Percentiles rank a stretch among this genome's conserved stretches.
These are phyloP conservation scores for Hoplostethus mediterraneus DNA, from an alignment of 2,797 vertebrate genomes.

Conservation along the genomic window DNA sequence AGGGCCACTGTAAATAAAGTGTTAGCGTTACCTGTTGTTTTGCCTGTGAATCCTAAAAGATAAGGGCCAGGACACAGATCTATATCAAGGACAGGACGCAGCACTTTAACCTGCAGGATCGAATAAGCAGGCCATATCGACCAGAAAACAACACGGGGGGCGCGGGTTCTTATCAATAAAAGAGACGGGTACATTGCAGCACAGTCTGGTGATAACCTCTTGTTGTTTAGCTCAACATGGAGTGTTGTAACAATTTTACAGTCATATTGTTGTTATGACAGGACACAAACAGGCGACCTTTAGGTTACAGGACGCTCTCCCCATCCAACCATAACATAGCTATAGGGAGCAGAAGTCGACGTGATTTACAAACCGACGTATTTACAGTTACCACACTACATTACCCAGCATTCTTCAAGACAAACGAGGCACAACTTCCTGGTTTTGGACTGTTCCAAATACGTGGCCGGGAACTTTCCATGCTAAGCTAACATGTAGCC, in stretches of 20 bases:
- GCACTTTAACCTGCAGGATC: background rate
- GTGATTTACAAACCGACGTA: too few relatives aligned
- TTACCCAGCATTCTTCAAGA: too few relatives aligned
- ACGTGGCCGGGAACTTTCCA: too few relatives aligned
- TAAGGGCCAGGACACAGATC: slow-evolving; percentile 24
- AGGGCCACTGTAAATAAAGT: too few relatives aligned
- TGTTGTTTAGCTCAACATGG: background rate
- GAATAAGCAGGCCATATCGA: background rate
- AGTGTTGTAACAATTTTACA: background rate
- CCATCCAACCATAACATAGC: too few relatives aligned
- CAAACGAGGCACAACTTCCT: too few relatives aligned
- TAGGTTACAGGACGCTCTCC: too few relatives aligned
- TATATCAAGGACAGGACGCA: slow-evolving; percentile 6
- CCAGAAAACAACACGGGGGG: background rate
- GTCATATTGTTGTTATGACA: background rate
- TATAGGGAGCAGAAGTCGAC: too few relatives aligned
- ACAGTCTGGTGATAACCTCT: background rate
- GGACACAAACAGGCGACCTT: too few relatives aligned
- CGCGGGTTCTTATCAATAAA: background rate
- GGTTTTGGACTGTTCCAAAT: too few relatives aligned
- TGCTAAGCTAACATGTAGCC: too few relatives aligned
- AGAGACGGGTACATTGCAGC: background rate
- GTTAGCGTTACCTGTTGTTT: background rate
- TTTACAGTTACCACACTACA: too few relatives aligned
- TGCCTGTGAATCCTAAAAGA: slow-evolving; percentile 5